phyloP scores from a whole-genome alignment of 2,888 invertebrate species.

The Phengaris arion region DNA sequence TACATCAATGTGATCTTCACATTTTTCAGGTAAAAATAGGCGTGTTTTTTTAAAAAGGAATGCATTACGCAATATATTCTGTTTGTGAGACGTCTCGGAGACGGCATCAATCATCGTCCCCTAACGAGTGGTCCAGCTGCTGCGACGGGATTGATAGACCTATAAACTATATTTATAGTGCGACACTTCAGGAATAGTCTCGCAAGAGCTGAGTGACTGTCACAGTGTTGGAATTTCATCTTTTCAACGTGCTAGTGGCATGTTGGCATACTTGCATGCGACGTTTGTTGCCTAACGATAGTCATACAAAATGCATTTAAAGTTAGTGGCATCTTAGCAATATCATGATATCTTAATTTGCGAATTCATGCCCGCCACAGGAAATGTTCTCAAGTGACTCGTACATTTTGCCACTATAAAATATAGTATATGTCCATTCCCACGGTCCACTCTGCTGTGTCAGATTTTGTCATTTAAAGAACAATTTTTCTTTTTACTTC shows the following conservation, averaged over 20 bases:
- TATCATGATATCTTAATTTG: too few species aligned
- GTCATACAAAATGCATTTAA: not conserved
- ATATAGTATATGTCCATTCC: too few species aligned
- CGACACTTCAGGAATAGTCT: constrained; percentile 62
- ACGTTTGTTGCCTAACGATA: not conserved
- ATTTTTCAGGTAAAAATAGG: constrained; percentile 28
- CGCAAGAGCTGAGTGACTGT: constrained; percentile 32
- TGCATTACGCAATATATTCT: constrained; percentile 43
- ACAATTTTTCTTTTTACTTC: too few species aligned
- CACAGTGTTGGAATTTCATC: not conserved
- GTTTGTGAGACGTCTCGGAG: constrained; percentile 38
- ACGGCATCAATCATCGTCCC: constrained; percentile 71
- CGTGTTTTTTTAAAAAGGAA: constrained; percentile 34
- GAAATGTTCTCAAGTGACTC: too few species aligned
- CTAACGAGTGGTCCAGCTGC: constrained; percentile 74
- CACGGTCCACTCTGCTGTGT: too few species aligned
- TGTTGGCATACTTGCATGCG: not conserved
- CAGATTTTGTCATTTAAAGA: too few species aligned
- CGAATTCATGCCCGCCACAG: too few species aligned
- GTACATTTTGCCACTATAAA: too few species aligned
- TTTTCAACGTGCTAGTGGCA: not conserved
- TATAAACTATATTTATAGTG: constrained; percentile 76
- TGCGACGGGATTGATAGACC: constrained; percentile 71
- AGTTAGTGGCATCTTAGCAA: not conserved
- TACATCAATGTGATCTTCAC: constrained; percentile 11